Percentiles rank a stretch among this genome's conserved stretches.
These are phyloP conservation scores for Hippasteria phrygiana DNA, from an alignment of 53 echinoderm and acorn worm species.

Conservation along the genomic window DNA sequence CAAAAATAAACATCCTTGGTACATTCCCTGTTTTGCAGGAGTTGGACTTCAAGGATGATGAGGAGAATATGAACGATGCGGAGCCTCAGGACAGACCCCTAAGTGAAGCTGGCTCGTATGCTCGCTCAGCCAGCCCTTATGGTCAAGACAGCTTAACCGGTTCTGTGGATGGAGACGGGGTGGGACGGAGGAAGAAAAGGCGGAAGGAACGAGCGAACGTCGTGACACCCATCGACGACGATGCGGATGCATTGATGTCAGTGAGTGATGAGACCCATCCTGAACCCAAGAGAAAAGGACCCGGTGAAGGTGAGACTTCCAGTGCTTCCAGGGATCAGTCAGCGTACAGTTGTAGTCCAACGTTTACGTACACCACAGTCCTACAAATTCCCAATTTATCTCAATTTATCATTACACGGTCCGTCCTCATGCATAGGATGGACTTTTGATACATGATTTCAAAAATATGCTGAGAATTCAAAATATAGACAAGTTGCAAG, in stretches of 20 bases:
- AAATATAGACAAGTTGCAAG: no score
- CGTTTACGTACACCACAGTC: no score
- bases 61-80: background rate
- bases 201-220: conserved; percentile 45
- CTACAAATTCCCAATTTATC: no score
- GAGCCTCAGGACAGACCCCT: conserved; percentile 19
- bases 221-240: conserved; percentile 47
- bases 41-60: conserved; percentile 35
- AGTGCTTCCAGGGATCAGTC: background rate
- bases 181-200: background rate
- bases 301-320: conserved; percentile 34
- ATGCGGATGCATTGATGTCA: conserved; percentile 1
- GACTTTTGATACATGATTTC: no score
- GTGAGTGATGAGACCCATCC: conserved; percentile 23
- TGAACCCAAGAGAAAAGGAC: conserved; percentile 30
- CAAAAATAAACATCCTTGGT: no score
- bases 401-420: no score
- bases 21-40: conserved; percentile 33
- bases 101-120: conserved; percentile 2
- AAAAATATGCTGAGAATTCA: no score
- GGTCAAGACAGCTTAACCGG: conserved; percentile 23
- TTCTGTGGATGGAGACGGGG: conserved; percentile 19
- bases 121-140: conserved; percentile 38
- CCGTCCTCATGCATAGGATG: no score
- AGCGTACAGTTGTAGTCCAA: background rate